Evolutionary conservation across 1,140 invertebrate species (phyloP).

Genomic region (Tigriopus japonicus): DNA sequence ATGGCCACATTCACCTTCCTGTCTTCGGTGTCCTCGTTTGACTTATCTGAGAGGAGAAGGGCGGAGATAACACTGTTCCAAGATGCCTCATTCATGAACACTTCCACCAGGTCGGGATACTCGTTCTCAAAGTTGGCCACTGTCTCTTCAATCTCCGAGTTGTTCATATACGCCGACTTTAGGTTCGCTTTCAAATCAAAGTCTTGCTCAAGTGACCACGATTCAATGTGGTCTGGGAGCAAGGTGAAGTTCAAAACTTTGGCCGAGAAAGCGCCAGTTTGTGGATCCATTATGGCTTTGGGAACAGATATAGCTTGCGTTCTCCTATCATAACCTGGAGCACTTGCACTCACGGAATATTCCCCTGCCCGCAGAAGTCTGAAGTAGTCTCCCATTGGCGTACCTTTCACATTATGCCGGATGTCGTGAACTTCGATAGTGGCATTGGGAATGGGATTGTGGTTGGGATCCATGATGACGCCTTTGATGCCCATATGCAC

Average conservation of each 20-base stretch:
- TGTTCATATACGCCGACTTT: slow-evolving; percentile 37
- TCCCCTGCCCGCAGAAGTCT: slow-evolving; percentile 63
- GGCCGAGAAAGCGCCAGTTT: background rate
- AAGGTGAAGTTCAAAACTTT: slow-evolving; percentile 51
- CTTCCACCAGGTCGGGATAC: slow-evolving; percentile 39
- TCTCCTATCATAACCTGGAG: slow-evolving; percentile 32
- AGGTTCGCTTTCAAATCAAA: slow-evolving; percentile 38
- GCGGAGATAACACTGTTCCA: slow-evolving; percentile 38
- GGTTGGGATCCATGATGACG: background rate
- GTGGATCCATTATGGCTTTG: background rate
- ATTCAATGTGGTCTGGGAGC: slow-evolving; percentile 45
- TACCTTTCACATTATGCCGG: slow-evolving; percentile 45
- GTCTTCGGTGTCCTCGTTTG: background rate
- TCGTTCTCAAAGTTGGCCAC: slow-evolving; percentile 43
- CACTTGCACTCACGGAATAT: slow-evolving; percentile 58
- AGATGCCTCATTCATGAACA: slow-evolving; percentile 37
- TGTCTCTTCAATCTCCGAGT: slow-evolving; percentile 37
- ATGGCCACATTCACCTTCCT: slow-evolving; percentile 55
- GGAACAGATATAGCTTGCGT: slow-evolving; percentile 7
- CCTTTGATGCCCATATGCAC: slow-evolving; percentile 6
- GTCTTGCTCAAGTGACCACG: slow-evolving; percentile 58
- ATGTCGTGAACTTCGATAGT: slow-evolving; percentile 23
- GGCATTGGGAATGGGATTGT: background rate
- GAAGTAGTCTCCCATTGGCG: slow-evolving; percentile 74
- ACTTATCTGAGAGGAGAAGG: slow-evolving; percentile 37